phyloP scores from a whole-genome alignment of 2,113 vertebrate genomes.

The Tangachromis dhanisi region DNA sequence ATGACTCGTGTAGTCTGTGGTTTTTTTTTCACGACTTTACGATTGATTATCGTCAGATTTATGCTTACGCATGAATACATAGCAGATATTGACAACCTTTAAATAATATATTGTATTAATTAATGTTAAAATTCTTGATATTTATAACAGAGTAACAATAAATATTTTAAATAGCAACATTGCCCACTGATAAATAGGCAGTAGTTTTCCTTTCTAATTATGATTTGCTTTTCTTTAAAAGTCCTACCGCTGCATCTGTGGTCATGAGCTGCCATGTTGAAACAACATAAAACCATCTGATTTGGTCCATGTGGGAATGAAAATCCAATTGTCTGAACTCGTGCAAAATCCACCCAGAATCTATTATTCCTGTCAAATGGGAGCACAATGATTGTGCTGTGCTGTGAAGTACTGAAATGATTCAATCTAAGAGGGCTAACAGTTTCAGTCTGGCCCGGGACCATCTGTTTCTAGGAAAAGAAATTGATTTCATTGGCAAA shows the following conservation, averaged over 20 bases:
- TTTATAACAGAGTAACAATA: background rate
- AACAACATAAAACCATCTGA: background rate
- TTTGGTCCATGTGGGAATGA: background rate
- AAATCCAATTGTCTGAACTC: background rate
- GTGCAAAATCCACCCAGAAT: background rate
- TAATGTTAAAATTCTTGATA: background rate
- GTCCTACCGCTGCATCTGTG: background rate
- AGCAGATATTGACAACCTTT: background rate
- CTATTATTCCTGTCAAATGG: background rate
- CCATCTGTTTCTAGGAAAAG: conserved; percentile 8
- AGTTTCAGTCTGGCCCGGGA: background rate
- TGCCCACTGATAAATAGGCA: background rate
- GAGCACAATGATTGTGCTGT: background rate
- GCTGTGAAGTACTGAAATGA: conserved; percentile 11
- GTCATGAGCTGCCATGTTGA: background rate
- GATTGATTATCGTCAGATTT: background rate
- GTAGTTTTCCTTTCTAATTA: background rate
- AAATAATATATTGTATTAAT: background rate
- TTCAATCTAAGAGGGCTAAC: conserved; percentile 23
- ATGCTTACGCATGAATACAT: background rate
- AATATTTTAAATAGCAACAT: background rate
- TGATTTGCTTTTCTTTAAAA: background rate
- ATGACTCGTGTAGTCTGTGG: background rate
- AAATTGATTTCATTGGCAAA: conserved; percentile 43
- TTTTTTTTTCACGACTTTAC: background rate